Evolutionary conservation across 23 tunicate species (phyloP).

Genomic region (Halocynthia roretzi): DNA sequence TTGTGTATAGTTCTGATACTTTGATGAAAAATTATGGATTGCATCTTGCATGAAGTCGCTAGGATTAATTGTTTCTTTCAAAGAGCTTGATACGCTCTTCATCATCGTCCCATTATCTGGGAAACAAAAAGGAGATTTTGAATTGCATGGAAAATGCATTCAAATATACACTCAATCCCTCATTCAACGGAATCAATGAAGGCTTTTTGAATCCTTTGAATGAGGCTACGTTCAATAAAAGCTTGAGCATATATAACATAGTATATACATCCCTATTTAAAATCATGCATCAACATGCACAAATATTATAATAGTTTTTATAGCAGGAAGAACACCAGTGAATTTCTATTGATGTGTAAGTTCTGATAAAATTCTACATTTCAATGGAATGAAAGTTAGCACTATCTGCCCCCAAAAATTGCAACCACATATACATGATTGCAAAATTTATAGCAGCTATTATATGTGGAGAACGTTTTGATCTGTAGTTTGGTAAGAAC

Average conservation of each 20-base stretch:
- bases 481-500: too few relatives aligned
- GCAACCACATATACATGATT: too few relatives aligned
- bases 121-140: not conserved
- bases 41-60: slow-evolving; percentile 82
- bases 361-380: too few relatives aligned
- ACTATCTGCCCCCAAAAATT: too few relatives aligned
- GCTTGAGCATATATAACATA: slow-evolving; percentile 4
- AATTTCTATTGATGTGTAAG: too few relatives aligned
- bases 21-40: slow-evolving; percentile 70
- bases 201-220: not conserved
- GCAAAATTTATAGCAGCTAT: too few relatives aligned
- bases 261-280: not conserved
- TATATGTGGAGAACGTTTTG: too few relatives aligned
- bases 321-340: too few relatives aligned
- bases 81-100: slow-evolving; percentile 70
- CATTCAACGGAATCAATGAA: not conserved
- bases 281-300: not conserved
- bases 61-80: slow-evolving; percentile 72
- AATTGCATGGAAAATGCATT: not conserved
- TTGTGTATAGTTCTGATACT: slow-evolving; percentile 71
- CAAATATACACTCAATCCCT: too few relatives aligned
- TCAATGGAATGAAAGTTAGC: too few relatives aligned
- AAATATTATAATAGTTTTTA: too few relatives aligned
- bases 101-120: slow-evolving; percentile 39
- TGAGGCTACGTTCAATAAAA: not conserved